Conservation (phyloP, 2,797 vertebrate species). For the Neopelma chrysocephalum region DNA sequence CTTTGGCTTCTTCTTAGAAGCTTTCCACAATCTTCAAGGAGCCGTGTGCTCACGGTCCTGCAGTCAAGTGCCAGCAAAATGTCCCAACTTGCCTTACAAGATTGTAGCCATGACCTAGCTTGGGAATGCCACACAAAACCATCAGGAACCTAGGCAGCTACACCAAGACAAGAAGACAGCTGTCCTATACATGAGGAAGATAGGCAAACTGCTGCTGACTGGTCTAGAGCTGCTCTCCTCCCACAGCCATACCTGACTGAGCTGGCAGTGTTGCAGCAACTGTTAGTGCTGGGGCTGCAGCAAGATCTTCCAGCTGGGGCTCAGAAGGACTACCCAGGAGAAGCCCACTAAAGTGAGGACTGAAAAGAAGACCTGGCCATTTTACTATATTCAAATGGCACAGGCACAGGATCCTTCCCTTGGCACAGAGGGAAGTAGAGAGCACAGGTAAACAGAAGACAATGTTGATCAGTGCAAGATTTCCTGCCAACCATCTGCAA, state of each 20-base stretch:
- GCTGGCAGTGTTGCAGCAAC: neutral
- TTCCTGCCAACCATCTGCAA: neutral
- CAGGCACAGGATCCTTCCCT: neutral
- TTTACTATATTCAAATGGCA: neutral
- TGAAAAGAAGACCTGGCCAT: neutral
- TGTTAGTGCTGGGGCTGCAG: accelerated
- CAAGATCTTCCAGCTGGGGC: neutral
- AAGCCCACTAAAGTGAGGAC: neutral
- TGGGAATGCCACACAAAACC: neutral
- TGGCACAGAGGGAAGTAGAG: neutral
- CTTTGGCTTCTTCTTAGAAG: neutral
- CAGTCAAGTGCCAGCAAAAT: neutral
- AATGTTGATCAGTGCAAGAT: neutral
- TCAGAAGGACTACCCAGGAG: neutral
- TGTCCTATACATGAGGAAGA: neutral
- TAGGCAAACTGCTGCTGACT: neutral
- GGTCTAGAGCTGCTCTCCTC: neutral
- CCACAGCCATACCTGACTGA: neutral
- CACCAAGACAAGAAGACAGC: neutral
- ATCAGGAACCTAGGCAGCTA: neutral
- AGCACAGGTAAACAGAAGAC: neutral
- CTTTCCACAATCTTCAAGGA: neutral
- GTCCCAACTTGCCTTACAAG: neutral
- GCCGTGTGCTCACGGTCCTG: neutral
- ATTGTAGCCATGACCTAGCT: accelerated